Evolutionary conservation across 2,797 vertebrate genomes (phyloP).

Genomic region (Merluccius polli): DNA sequence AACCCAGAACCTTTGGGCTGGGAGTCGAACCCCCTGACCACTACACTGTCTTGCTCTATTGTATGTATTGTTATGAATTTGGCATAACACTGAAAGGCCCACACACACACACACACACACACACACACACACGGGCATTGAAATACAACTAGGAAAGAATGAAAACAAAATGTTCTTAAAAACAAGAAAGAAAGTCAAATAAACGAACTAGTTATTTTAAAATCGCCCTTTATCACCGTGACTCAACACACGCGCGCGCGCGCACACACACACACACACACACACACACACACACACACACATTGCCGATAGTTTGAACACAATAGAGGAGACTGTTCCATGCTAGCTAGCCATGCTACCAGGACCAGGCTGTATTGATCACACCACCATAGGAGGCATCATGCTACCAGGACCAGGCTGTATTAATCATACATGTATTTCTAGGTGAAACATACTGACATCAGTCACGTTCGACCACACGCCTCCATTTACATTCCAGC

Average conservation of each 20-base stretch:
- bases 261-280: not conserved
- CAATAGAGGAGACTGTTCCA: not conserved
- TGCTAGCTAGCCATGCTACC: not conserved
- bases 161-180: not conserved
- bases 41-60: too few species aligned
- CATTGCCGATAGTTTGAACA: not conserved
- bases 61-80: not conserved
- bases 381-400: not conserved
- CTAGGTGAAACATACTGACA: not conserved
- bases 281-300: not conserved
- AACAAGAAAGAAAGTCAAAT: not conserved
- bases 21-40: not conserved
- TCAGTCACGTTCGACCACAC: not conserved
- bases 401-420: not conserved
- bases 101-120: not conserved
- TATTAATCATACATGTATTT: not conserved
- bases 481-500: too few species aligned
- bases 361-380: not conserved
- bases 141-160: not conserved
- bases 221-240: too few species aligned
- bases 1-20: not conserved
- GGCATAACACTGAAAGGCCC: not conserved
- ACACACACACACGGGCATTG: not conserved
- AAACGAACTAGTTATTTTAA: not conserved
- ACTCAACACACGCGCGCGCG: too few species aligned